Evolutionary conservation across 2,888 invertebrate genomes (phyloP), one percentile per base, ranked within the genome.

Genomic region (Ichneumoninae sp.): DNA sequence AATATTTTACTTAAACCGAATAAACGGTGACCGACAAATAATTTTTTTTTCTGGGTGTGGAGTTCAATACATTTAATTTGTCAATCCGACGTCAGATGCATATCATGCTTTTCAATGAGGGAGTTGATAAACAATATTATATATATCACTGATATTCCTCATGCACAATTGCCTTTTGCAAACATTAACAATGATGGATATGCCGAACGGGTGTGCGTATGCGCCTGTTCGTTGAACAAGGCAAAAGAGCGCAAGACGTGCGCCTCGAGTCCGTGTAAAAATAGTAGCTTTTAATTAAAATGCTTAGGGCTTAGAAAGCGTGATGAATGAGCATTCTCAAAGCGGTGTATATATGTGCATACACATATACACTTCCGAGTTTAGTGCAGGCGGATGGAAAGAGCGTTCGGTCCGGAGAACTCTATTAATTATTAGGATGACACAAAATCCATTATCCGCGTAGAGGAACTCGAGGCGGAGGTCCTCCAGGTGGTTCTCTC

Each of bases 381-480:
- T 60, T n/a, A 54, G 72, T 62, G 79, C 19, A 33, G 30, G 50
- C 50, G 78, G 40, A 78, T 75, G 74, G 65, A 70, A 69, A 78
- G 78, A 82, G 71, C 66, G 79, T 60, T 80, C 70, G 72, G 71
- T 77, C 82, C 77, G 86, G 90, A 91, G 91, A 92, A 92, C 93
- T 93, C 93, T 92, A 93, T 93, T 93, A 93, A 93, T 93, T 93
- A 93, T 92, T 90, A 66, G 90, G 93, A 93, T 91, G 93, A 93
- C 93, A 92, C 91, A 91, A 91, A 92, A 93, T 93, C 92, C 92
- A 93, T 93, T 93, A 93, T 90, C 88, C 88, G 87, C 84, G 91
- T 90, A 88, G 90, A 90, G 91, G 71, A 84, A 54, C 16, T 52
- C 69, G 69, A 65, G 87, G 88, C 88, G 87, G 84, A 87, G 89